Base-by-base conservation (phyloP, 2,797 vertebrate species). In the Oreortyx pictus region DNA sequence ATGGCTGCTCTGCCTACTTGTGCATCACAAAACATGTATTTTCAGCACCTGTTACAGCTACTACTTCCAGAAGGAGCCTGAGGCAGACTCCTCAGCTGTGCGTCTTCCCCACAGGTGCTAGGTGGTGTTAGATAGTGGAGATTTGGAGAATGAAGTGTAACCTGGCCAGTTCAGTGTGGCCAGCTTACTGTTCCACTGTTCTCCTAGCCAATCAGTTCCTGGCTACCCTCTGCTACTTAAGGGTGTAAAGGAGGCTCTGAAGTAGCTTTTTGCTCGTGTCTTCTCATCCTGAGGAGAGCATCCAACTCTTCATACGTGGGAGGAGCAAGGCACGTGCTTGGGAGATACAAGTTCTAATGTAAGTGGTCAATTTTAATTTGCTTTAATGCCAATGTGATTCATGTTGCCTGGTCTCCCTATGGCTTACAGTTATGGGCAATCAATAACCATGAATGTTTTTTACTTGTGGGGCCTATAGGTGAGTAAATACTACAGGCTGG, bases 191-290 rank as follows among this genome's bases (percentile, higher is more conserved):
- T 62, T 31, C 31, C 62, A 37, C 24, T 29, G 66, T 62, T 31
- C 31, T 59, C 46, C 7, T 49, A 41, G 29, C 14, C 76, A 72
- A 6, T 62, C 49, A 50, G n/a, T 23, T 14, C 33, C 37, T 37
- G 47, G 29, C 7, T 12, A 3, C 31, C 1, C 18, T 68, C 54
- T 31, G 14, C 25, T 83, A 66, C 82, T 12, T 50, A 87, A 82
- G 54, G 46, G 23, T 91, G 11, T 22, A 47, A 65, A 54, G 11
- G 7, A 7, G 0, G 0, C 0, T 0, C 12, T 11, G 11, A 31
- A 43, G 7, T 47, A 5, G 13, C 7, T 74, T 6, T 15, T 52
- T 52, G 50, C 15, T 73, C 54, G 3, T 64, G 10, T 25, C 41
- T 65, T 52, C 77, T 78, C 54, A 24, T 9, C 8, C 37, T 39